Evolutionary conservation across 2,888 invertebrate genomes (phyloP).

Genomic region (Hylaea fasciaria): DNA sequence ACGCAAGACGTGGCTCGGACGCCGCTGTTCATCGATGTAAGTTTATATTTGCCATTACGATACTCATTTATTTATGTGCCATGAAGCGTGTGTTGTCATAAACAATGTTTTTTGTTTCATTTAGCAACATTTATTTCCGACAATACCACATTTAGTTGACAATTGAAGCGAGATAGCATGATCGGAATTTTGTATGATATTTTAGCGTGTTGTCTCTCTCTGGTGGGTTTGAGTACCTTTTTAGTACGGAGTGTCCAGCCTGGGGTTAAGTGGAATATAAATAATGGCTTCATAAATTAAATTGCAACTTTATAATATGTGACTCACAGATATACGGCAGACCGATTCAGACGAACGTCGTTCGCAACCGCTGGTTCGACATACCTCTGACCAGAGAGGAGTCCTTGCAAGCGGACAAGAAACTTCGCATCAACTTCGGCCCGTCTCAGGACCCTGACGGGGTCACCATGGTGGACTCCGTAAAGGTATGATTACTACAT

Average conservation of each 20-base stretch:
- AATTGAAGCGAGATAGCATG: too few relatives aligned
- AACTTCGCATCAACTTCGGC: conserved; percentile 92
- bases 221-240: too few relatives aligned
- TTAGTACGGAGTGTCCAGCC: too few relatives aligned
- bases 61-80: too few relatives aligned
- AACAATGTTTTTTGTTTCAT: background rate
- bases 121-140: background rate
- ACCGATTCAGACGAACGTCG: conserved; percentile 88
- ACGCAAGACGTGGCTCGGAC: conserved; percentile 91
- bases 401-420: conserved; percentile 95
- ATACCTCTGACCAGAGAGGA: conserved; percentile 97
- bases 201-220: too few relatives aligned
- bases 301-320: too few relatives aligned
- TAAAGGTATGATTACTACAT: conserved; percentile 88
- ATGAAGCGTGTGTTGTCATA: too few relatives aligned
- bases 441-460: conserved; percentile 94
- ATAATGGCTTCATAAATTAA: too few relatives aligned
- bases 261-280: too few relatives aligned
- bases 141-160: too few relatives aligned
- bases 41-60: conserved; percentile 10
- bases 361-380: conserved; percentile 96
- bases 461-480: conserved; percentile 96
- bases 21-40: conserved; percentile 90
- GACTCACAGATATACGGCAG: conserved; percentile 87
- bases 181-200: too few relatives aligned